Conservation (phyloP, 2,888 invertebrate genomes). For the Ophion obscuratus region DNA sequence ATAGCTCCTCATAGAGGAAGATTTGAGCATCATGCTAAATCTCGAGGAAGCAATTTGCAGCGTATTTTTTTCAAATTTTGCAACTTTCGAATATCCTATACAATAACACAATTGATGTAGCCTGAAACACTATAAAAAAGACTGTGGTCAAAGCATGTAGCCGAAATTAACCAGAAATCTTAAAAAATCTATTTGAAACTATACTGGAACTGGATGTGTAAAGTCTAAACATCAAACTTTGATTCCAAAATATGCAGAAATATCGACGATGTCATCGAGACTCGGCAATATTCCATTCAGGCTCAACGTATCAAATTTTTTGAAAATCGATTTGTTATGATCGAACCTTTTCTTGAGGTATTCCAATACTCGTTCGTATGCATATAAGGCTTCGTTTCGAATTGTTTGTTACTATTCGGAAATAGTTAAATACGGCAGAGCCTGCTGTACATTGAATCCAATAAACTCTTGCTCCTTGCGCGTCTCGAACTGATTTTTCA, state of each 20-base stretch:
- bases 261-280: constrained; percentile 12
- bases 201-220: constrained; percentile 15
- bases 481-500: constrained; percentile 21
- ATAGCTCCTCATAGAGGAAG: constrained; percentile 13
- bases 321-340: no score
- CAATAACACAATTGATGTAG: constrained; percentile 10
- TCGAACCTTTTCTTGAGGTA: constrained; percentile 17
- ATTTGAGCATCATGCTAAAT: constrained; percentile 16
- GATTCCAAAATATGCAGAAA: constrained; percentile 14
- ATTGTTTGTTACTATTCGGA: constrained; percentile 7
- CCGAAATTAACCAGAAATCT: neutral
- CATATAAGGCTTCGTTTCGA: constrained; percentile 17
- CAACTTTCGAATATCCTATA: constrained; percentile 5
- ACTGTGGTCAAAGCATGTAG: constrained; percentile 2
- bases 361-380: constrained; percentile 24
- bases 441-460: constrained; percentile 13
- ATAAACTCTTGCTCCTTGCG: constrained; percentile 16
- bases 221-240: constrained; percentile 44
- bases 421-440: constrained; percentile 18
- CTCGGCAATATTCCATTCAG: constrained; percentile 17
- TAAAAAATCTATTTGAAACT: constrained; percentile 23
- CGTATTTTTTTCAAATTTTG: constrained; percentile 10
- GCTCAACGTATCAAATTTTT: constrained; percentile 17
- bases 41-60: constrained; percentile 22
- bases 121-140: constrained; percentile 5